Evolutionary conservation across 2,888 invertebrate genomes (phyloP).

Genomic region (Lasioglossum pauxillum): DNA sequence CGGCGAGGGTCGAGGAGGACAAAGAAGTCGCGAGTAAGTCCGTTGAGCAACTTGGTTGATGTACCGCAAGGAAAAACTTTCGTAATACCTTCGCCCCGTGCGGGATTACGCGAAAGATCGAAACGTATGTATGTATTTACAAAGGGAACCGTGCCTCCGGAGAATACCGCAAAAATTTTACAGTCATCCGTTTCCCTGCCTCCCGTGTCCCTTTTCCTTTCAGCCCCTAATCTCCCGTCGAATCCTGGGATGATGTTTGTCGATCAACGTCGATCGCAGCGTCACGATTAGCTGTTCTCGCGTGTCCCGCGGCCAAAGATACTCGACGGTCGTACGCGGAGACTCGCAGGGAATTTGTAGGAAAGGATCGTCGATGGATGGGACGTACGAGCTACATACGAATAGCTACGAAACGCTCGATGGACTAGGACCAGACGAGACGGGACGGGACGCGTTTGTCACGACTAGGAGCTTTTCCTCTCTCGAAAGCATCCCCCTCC

Average conservation of each 20-base stretch:
- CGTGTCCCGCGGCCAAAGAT: not conserved
- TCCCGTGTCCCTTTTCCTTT: not conserved
- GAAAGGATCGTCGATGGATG: not conserved
- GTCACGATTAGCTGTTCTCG: not conserved
- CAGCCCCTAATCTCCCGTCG: not conserved
- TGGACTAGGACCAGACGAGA: not conserved
- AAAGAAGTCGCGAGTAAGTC: slow-evolving; percentile 66
- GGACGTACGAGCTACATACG: not conserved
- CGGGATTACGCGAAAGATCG: slow-evolving; percentile 82
- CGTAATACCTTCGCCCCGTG: slow-evolving; percentile 82
- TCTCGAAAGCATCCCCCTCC: slow-evolving; percentile 63
- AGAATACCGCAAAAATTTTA: slow-evolving; percentile 55
- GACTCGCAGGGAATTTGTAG: not conserved
- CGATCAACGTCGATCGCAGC: no score
- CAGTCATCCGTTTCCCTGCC: slow-evolving; percentile 48
- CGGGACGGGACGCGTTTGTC: slow-evolving; percentile 40
- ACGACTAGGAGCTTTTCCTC: slow-evolving; percentile 61
- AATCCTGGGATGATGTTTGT: not conserved
- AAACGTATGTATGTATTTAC: slow-evolving; percentile 82
- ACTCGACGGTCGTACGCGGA: not conserved
- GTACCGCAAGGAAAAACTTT: slow-evolving; percentile 81
- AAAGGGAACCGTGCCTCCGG: slow-evolving; percentile 68
- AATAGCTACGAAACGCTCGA: not conserved
- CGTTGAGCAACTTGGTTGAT: slow-evolving; percentile 75
- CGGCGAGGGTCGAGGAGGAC: slow-evolving; percentile 25